Percentiles rank a stretch among this genome's conserved stretches.
Conservation (phyloP, 2,888 invertebrate species). For the Malachius bipustulatus region DNA sequence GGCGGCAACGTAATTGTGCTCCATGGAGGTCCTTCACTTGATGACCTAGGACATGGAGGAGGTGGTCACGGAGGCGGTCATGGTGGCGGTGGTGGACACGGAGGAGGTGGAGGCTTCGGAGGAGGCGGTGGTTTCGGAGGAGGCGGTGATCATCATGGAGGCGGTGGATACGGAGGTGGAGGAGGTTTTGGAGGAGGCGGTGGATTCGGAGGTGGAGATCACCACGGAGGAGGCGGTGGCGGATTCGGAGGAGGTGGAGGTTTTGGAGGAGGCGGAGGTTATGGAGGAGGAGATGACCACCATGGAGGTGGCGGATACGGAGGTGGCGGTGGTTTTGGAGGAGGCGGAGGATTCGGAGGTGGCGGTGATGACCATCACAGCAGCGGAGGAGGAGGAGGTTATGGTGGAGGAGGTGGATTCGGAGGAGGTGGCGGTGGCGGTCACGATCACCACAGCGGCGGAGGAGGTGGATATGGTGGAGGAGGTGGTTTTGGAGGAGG, state of each 20-base stretch:
- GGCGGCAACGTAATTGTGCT: not conserved
- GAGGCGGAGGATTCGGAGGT: conserved; percentile 11
- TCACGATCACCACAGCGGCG: not conserved
- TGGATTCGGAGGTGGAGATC: conserved; percentile 13
- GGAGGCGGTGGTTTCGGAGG: conserved; percentile 6
- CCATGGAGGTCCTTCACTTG: no score
- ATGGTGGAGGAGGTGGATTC: conserved; percentile 10
- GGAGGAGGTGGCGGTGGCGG: conserved; percentile 8
- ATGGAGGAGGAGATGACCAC: conserved; percentile 4
- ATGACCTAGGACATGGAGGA: conserved; percentile 9
- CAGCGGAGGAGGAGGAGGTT: conserved; percentile 13
- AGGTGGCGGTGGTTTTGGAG: conserved; percentile 13
- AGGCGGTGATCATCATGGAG: conserved; percentile 3
- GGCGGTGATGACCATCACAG: conserved; percentile 13
- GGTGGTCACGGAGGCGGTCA: conserved; percentile 9
- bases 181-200: conserved; percentile 10
- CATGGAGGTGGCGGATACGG: conserved; percentile 9
- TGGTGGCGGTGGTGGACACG: conserved; percentile 8
- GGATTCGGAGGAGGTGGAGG: conserved; percentile 10
- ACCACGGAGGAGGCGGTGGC: conserved; percentile 9
- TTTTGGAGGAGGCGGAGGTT: conserved; percentile 6
- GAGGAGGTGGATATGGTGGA: conserved; percentile 12
- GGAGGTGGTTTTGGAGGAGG: conserved; percentile 13
- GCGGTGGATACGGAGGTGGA: conserved; percentile 3
- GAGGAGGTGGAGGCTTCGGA: conserved; percentile 7